These are phyloP conservation scores for Collichthys lucidus DNA, from an alignment of 2,113 vertebrate genomes.

Conservation along the genomic window DNA sequence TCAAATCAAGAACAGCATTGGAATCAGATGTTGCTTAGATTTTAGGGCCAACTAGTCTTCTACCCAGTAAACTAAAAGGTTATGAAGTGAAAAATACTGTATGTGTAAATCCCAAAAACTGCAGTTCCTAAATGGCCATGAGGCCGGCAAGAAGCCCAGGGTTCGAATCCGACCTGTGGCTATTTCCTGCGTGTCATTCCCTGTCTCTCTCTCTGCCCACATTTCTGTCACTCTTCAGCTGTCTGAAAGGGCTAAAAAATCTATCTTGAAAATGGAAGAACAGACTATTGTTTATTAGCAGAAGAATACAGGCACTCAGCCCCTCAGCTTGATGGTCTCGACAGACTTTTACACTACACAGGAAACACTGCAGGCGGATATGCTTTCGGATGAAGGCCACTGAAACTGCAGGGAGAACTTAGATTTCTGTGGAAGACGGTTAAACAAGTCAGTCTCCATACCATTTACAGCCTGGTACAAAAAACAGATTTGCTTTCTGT, in stretches of 20 bases:
- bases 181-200: no score
- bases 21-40: not conserved
- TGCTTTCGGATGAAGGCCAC: not conserved
- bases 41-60: not conserved
- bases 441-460: not conserved
- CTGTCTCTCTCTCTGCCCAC: no score
- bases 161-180: no score
- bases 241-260: no score
- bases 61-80: not conserved
- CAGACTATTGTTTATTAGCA: not conserved
- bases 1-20: not conserved
- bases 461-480: no score
- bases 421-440: constrained; percentile 14
- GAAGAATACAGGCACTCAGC: not conserved
- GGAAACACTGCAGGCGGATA: not conserved
- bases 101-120: no score
- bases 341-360: not conserved
- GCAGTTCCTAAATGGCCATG: no score
- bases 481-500: no score
- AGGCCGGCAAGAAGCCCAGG: not conserved
- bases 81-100: no score
- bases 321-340: not conserved
- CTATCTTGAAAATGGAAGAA: not conserved
- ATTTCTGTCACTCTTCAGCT: no score
- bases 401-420: not conserved